phyloP scores from a whole-genome alignment of 2,888 invertebrate species.

The Zygogramma bicolorata region DNA sequence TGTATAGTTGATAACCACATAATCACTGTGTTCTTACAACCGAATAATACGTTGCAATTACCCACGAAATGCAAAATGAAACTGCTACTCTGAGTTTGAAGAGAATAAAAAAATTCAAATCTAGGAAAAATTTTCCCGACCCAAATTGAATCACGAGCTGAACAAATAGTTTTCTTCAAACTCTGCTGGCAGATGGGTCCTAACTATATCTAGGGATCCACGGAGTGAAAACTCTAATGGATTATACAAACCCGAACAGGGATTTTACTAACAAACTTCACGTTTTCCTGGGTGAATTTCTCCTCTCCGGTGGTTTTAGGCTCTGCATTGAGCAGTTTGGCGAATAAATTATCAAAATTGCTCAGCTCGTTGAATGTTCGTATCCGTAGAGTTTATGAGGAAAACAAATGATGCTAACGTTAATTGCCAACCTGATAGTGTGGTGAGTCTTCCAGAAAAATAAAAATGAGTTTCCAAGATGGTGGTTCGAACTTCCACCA shows the following conservation, averaged over 20 bases:
- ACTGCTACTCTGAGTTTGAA: too few species aligned
- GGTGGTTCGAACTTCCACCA: too few species aligned
- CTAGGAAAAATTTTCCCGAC: neutral
- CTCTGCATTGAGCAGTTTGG: slow-evolving; percentile 65
- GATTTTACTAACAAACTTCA: neutral
- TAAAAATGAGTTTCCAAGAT: too few species aligned
- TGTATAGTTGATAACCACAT: too few species aligned
- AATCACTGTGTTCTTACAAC: too few species aligned
- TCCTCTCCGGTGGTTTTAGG: slow-evolving; percentile 62
- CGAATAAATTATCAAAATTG: slow-evolving; percentile 67
- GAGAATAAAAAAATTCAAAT: too few species aligned
- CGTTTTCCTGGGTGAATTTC: slow-evolving; percentile 15
- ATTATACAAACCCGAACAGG: neutral
- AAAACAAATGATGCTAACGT: neutral
- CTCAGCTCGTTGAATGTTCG: slow-evolving; percentile 66
- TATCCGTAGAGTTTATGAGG: slow-evolving; percentile 64
- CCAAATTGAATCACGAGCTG: neutral
- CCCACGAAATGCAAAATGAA: too few species aligned
- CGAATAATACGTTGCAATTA: too few species aligned
- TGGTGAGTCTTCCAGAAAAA: too few species aligned
- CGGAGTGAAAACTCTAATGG: neutral
- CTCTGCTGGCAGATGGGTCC: neutral
- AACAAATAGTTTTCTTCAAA: neutral
- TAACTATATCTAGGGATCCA: neutral
- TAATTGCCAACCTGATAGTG: neutral